Base-by-base conservation (phyloP, 2,888 invertebrate genomes). In the Lordiphosa andalusiaca region DNA sequence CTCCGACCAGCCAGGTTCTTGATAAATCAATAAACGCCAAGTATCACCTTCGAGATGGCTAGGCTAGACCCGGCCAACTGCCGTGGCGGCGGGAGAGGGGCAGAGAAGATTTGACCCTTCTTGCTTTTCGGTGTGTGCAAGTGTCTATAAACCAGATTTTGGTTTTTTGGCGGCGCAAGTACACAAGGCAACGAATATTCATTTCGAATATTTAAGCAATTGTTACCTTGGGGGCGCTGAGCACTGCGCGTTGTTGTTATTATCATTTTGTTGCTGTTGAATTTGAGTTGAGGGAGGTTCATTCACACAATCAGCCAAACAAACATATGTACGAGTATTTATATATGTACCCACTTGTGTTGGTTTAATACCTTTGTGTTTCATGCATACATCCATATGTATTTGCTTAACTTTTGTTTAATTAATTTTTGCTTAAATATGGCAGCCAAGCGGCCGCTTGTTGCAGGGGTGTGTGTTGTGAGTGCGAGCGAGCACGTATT, bases 241-340 rank as follows among this genome's bases (percentile, higher is more conserved):
- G 16, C 13, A 21, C 58, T 41, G 37, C 38, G 57, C 48, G 40
- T 54, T 70, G 25, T 37, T 25, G 25, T 25, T 25, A 3, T 25
- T 25, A 25, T 25, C 7, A 25, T 25, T 25, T 25, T 25, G 25
- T 25, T 7, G 25, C 25, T 25, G 25, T 25, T 65, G 58, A 48
- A 49, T 40, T 39, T 56, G 74, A 59, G 77, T 77, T 81, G 81
- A 77, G 66, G 83, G 80, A 80, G 71, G 80, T 80, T 80, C 83
- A 82, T 73, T 73, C 61, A 71, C 67, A 67, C 61, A 55, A 25
- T 44, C 52, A 23, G 44, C 38, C 47, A 48, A 12, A 44, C 51
- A 40, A 13, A 50, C 9, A 38, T 30, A 41, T 13, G 30, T 33
- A 46, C 39, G 36, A 39, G 21, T 55, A 50, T 54, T 6, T 42